These are phyloP conservation scores for Ctenopoma multispine DNA, from an alignment of 2,797 vertebrate genomes.

Conservation along the genomic window DNA sequence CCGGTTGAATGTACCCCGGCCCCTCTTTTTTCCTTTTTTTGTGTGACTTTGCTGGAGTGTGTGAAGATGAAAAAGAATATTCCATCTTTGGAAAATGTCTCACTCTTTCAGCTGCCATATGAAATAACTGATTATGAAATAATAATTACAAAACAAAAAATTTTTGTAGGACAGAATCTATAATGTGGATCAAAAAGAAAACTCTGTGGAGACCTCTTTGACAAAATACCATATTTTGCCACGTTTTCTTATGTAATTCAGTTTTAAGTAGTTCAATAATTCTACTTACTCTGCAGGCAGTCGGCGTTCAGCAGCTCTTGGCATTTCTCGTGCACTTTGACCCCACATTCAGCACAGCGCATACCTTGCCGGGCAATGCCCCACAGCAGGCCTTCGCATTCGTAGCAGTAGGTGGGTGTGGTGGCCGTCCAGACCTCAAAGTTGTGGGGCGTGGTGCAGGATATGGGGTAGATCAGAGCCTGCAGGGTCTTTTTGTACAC, in stretches of 20 bases:
- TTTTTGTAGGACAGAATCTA: neutral
- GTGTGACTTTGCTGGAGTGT: too few relatives aligned
- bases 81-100: neutral
- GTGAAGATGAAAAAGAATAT: neutral
- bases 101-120: neutral
- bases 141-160: neutral
- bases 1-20: too few relatives aligned
- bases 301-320: conserved; percentile 97
- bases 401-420: conserved; percentile 97
- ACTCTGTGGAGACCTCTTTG: too few relatives aligned
- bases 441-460: conserved; percentile 96
- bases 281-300: conserved; percentile 90
- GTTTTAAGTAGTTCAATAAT: neutral
- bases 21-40: too few relatives aligned
- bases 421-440: conserved; percentile 98
- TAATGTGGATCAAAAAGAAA: neutral
- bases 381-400: conserved; percentile 97
- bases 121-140: neutral
- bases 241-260: neutral
- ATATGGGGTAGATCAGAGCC: conserved; percentile 98
- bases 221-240: neutral
- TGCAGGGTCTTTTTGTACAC: conserved; percentile 97
- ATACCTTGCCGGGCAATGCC: conserved; percentile 97
- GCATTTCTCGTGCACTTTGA: conserved; percentile 99
- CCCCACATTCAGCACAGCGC: conserved; percentile 96